These are phyloP conservation scores for Reticulitermes lucifugus DNA, from an alignment of 2,888 invertebrate species.

Conservation along the genomic window DNA sequence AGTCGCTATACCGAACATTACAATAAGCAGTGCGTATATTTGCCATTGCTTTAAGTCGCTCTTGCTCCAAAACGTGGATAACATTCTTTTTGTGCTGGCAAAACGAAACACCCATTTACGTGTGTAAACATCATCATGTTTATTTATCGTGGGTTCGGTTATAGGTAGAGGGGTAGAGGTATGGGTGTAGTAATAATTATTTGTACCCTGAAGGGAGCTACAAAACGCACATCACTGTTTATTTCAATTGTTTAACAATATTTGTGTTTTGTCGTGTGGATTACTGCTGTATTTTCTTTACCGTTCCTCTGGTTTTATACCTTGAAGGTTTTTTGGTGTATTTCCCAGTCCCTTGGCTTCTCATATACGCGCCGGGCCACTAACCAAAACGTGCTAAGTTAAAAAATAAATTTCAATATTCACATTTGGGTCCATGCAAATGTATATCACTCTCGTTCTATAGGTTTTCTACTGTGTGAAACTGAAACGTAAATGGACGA, in stretches of 20 bases:
- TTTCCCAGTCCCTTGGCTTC: no score
- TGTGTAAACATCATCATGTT: slow-evolving; percentile 41
- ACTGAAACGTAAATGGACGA: no score
- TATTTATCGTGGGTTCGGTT: neutral
- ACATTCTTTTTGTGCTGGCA: neutral
- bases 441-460: no score
- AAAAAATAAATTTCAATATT: no score
- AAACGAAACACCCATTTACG: slow-evolving; percentile 42
- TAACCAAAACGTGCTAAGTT: no score
- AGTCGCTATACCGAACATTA: no score
- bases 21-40: no score
- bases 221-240: neutral
- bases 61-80: neutral
- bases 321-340: neutral
- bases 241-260: slow-evolving; percentile 6
- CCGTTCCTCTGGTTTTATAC: neutral
- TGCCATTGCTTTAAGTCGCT: neutral
- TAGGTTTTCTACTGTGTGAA: no score
- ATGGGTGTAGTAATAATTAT: neutral
- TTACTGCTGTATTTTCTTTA: neutral
- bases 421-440: no score
- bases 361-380: no score
- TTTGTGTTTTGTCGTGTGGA: neutral
- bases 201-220: neutral
- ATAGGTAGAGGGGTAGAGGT: neutral